Conservation (phyloP, 2,888 invertebrate genomes). For the Imbricaverruca yamaguchii region DNA sequence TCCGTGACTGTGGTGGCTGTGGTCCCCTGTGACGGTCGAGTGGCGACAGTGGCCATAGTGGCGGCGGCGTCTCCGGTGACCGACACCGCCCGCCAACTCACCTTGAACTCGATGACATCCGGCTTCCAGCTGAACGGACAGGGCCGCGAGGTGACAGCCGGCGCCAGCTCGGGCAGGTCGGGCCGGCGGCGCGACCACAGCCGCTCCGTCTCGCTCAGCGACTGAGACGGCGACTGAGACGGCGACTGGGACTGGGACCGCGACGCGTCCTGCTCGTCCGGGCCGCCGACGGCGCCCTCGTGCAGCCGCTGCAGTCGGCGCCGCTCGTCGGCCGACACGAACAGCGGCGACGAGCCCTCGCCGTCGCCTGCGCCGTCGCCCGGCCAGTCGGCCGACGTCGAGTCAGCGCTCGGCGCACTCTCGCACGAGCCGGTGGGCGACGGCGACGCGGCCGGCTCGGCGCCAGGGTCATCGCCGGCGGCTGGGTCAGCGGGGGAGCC, state of each 20-base stretch:
- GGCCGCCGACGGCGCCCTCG: neutral
- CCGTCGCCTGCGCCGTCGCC: neutral
- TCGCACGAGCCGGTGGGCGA: neutral
- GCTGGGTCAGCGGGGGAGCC: neutral
- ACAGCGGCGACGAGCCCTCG: neutral
- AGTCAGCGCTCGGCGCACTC: neutral
- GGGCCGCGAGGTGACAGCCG: neutral
- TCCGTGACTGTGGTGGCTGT: too few species aligned
- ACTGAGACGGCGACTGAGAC: neutral
- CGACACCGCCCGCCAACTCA: neutral
- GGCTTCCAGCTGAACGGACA: conserved; percentile 18
- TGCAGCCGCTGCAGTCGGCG: neutral
- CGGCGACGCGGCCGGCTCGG: neutral
- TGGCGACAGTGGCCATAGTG: too few species aligned
- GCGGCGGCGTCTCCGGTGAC: too few species aligned
- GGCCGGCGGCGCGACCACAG: neutral
- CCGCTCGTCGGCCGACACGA: neutral
- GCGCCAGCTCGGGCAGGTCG: neutral
- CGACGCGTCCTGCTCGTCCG: neutral
- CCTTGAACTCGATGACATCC: conserved; percentile 10
- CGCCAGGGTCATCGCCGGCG: neutral
- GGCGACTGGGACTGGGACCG: too few species aligned
- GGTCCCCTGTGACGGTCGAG: too few species aligned
- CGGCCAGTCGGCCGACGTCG: neutral
- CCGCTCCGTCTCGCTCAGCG: neutral